Evolutionary conservation across 2,888 invertebrate genomes (phyloP).

Genomic region (Noctua janthina): DNA sequence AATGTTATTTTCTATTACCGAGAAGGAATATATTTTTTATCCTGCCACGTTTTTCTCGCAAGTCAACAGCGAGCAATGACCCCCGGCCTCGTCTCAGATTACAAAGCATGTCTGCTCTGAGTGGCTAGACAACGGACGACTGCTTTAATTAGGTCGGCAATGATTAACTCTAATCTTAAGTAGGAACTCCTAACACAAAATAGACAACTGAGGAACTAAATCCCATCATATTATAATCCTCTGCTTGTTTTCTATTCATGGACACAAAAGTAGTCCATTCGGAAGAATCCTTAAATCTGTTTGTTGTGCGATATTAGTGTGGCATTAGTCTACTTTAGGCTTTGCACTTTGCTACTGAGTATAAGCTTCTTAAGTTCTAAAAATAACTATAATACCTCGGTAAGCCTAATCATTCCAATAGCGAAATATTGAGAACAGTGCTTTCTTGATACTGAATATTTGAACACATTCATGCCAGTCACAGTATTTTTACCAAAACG

Average conservation of each 20-base stretch:
- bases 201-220: constrained; percentile 9
- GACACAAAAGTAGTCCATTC: not conserved
- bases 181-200: constrained; percentile 18
- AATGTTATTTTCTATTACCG: not conserved
- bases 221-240: not conserved
- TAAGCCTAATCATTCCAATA: not conserved
- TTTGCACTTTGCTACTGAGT: not conserved
- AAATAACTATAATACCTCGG: constrained; percentile 4
- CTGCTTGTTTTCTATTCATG: not conserved
- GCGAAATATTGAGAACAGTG: not conserved
- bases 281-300: constrained; percentile 9
- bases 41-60: not conserved
- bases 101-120: constrained; percentile 35
- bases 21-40: not conserved
- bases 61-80: constrained; percentile 23
- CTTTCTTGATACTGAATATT: not conserved
- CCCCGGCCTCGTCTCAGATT: constrained; percentile 24
- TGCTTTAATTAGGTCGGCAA: constrained; percentile 42
- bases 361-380: constrained; percentile 13
- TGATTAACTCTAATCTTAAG: constrained; percentile 31
- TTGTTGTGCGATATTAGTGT: constrained; percentile 1
- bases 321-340: constrained; percentile 3
- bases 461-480: not conserved
- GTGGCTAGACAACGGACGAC: constrained; percentile 26
- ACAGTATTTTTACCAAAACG: not conserved